Conservation (phyloP, 1,140 invertebrate species). For the Daktulosphaira vitifoliae region DNA sequence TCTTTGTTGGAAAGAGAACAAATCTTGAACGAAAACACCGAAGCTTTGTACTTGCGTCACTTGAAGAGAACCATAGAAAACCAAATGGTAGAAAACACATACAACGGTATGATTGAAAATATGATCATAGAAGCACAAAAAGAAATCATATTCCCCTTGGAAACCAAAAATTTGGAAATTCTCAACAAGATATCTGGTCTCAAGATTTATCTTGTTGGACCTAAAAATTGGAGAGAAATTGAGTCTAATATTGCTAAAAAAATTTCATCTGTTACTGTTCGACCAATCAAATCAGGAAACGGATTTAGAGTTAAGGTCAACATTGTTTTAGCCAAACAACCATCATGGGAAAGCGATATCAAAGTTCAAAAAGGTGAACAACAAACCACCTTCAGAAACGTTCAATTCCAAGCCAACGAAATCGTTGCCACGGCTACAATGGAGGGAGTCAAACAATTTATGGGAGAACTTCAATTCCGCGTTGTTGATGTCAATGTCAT, state of each 20-base stretch:
- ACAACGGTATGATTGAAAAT: background rate
- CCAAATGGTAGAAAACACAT: background rate
- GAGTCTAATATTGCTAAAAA: background rate
- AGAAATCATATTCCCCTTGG: background rate
- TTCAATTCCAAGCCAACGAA: background rate
- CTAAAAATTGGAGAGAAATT: background rate
- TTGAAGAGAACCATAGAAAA: constrained; percentile 1
- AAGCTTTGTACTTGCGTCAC: background rate
- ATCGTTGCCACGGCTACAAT: constrained; percentile 7
- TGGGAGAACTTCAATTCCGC: background rate
- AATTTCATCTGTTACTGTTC: background rate
- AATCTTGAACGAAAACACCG: background rate
- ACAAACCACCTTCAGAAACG: background rate
- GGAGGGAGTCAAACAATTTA: background rate
- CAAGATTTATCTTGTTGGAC: background rate
- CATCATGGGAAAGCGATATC: background rate
- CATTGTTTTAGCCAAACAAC: background rate
- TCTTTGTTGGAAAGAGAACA: no score
- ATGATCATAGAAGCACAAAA: background rate
- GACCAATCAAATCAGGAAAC: background rate
- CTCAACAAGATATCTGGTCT: background rate
- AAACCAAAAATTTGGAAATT: background rate
- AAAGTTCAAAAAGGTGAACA: background rate
- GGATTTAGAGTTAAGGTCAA: constrained; percentile 1
- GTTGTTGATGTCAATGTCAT: background rate